Conservation (phyloP, 1,140 invertebrate species). For the Reticulitermes speratus region DNA sequence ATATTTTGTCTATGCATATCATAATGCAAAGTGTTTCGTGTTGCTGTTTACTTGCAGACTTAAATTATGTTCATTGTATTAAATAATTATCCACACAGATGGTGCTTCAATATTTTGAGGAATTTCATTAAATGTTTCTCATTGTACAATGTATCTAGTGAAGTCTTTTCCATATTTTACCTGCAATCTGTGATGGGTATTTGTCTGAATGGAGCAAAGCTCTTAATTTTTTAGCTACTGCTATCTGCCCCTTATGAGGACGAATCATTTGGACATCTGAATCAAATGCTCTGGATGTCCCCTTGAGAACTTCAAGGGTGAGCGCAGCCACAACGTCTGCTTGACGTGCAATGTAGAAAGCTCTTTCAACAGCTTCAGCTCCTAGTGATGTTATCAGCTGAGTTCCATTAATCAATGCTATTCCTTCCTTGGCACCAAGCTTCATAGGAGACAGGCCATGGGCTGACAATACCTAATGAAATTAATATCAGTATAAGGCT, state of each 20-base stretch:
- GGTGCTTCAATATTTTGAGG: too few relatives aligned
- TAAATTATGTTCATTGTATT: too few relatives aligned
- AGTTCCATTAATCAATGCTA: constrained; percentile 74
- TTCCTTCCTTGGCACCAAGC: constrained; percentile 68
- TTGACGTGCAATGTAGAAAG: constrained; percentile 61
- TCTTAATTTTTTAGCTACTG: constrained; percentile 62
- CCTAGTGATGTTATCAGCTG: constrained; percentile 72
- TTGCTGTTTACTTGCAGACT: too few relatives aligned
- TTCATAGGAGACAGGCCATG: constrained; percentile 60
- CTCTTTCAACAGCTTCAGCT: constrained; percentile 65
- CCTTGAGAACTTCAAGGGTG: constrained; percentile 71
- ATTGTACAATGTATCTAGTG: background rate
- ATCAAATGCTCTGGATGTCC: constrained; percentile 69
- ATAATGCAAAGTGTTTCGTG: too few relatives aligned
- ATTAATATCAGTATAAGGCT: constrained; percentile 1
- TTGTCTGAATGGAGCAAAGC: constrained; percentile 67
- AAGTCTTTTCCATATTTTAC: constrained; percentile 43
- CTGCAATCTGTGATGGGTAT: constrained; percentile 69
- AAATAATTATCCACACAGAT: too few relatives aligned
- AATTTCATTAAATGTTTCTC: too few relatives aligned
- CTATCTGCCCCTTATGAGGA: constrained; percentile 66
- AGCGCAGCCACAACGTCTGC: constrained; percentile 72
- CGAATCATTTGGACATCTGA: constrained; percentile 66
- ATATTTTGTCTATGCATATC: too few relatives aligned
- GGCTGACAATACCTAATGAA: constrained; percentile 56